Evolutionary conservation across 2,797 vertebrate species (phyloP).

Genomic region (Brachymystax lenok): DNA sequence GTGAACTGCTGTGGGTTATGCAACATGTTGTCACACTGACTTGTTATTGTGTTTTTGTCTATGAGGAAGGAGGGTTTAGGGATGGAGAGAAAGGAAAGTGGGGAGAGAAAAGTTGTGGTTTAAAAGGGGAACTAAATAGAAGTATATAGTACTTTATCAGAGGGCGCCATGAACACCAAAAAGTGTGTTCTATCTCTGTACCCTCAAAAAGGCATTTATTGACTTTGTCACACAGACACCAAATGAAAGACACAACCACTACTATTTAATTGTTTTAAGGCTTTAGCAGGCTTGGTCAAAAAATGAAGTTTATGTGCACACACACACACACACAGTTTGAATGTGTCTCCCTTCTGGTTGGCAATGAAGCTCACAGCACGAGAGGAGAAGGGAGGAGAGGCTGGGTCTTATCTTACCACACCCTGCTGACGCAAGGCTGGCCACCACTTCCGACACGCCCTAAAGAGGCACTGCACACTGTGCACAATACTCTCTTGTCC

Average conservation of each 20-base stretch:
- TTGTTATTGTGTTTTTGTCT: neutral
- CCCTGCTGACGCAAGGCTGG: conserved; percentile 71
- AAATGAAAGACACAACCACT: neutral
- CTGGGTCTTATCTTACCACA: conserved; percentile 76
- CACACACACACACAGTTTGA: conserved; percentile 3
- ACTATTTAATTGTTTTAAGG: neutral
- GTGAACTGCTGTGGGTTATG: neutral
- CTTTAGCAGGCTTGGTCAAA: neutral
- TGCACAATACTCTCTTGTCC: conserved; percentile 4
- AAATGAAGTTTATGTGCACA: neutral
- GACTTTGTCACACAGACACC: neutral
- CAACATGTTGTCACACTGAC: conserved; percentile 5
- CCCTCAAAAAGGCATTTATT: neutral
- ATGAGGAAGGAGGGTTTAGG: neutral
- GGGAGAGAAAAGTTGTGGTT: neutral
- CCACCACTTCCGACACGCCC: conserved; percentile 65
- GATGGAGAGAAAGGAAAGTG: neutral
- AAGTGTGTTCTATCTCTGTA: neutral
- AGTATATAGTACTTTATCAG: neutral
- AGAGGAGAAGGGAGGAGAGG: conserved; percentile 10
- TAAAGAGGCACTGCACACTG: conserved; percentile 32
- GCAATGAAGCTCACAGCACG: conserved; percentile 41
- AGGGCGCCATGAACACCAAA: neutral
- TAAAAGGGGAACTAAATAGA: neutral
- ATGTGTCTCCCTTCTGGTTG: conserved; percentile 68